phyloP scores from a whole-genome alignment of 2,888 invertebrate genomes.

The Anaspis maculata region DNA sequence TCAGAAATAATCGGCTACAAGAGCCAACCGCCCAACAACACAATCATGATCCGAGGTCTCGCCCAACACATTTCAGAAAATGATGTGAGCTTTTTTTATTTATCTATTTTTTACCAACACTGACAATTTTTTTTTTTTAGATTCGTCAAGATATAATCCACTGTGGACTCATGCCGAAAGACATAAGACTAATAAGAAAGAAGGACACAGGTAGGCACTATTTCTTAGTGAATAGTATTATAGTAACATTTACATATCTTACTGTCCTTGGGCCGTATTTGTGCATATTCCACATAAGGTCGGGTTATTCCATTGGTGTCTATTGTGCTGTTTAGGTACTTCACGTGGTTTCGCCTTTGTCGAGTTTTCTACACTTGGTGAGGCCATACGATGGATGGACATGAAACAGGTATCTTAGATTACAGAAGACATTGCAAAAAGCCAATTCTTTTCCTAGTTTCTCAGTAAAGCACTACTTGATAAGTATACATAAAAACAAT shows the following conservation, averaged over 20 bases:
- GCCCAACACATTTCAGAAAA: constrained; percentile 69
- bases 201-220: constrained; percentile 68
- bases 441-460: constrained; percentile 14
- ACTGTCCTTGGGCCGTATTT: constrained; percentile 47
- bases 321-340: constrained; percentile 71
- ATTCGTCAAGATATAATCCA: constrained; percentile 69
- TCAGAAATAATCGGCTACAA: constrained; percentile 43
- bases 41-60: constrained; percentile 66
- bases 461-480: constrained; percentile 17
- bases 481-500: no score
- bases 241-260: no score
- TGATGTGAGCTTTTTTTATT: constrained; percentile 50
- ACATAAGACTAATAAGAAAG: constrained; percentile 74
- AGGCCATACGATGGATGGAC: constrained; percentile 89
- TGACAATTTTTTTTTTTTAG: constrained; percentile 44
- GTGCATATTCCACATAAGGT: constrained; percentile 44
- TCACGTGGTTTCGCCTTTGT: constrained; percentile 87
- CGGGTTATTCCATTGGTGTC: constrained; percentile 43
- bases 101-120: not conserved
- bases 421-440: constrained; percentile 28
- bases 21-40: constrained; percentile 49
- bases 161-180: constrained; percentile 67
- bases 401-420: constrained; percentile 68
- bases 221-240: no score
- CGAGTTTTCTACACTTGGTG: constrained; percentile 83